Base-by-base conservation (phyloP, 2,113 vertebrate genomes). In the Willisornis vidua region DNA sequence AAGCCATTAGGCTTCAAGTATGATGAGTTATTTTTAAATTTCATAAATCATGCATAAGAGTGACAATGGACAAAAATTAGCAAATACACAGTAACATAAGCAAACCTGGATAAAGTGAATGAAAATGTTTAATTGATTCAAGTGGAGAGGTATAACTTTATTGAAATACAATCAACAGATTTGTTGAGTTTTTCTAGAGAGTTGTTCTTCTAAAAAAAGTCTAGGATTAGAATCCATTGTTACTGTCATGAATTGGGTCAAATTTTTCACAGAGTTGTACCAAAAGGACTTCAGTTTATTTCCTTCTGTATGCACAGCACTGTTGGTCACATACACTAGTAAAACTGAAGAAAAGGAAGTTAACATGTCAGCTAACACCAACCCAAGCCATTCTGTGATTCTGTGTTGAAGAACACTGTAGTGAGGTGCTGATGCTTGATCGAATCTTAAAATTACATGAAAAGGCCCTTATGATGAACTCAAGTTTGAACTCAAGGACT, bases 401-500 rank as follows among this genome's bases (percentile, higher is more conserved):
- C 55, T 18, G 2, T 31, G 18, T 7, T 93, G 75, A 80, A 74
- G 67, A 89, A 61, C 66, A 8, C n/a, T 54, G 43, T 12, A 58
- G 51, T 68, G 85, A 93, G 83, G 67, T 75, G 48, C 33, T 81
- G 77, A 46, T 93, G 73, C 85, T 94, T 90, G 79, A 94, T 24
- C 92, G 79, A 89, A 57, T 85, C 48, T 93, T 77, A 94, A 52
- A 87, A 89, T 87, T 89, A 83, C 29, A 72, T 63, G 26, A 87
- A 87, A 94, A 96, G 48, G 55, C 70, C 66, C 80, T 97, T 94
- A 72, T 51, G 73, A 58, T 89, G 71, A 82, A 68, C 93, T 94
- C 72, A 77, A 77, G 51, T 39, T 48, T 87, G 66, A 95, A 76
- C 88, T 94, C 87, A 83, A 95, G 94, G 82, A 73, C 73, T 87